Conservation (phyloP, 2,888 invertebrate genomes). For the Netelia melanura region DNA sequence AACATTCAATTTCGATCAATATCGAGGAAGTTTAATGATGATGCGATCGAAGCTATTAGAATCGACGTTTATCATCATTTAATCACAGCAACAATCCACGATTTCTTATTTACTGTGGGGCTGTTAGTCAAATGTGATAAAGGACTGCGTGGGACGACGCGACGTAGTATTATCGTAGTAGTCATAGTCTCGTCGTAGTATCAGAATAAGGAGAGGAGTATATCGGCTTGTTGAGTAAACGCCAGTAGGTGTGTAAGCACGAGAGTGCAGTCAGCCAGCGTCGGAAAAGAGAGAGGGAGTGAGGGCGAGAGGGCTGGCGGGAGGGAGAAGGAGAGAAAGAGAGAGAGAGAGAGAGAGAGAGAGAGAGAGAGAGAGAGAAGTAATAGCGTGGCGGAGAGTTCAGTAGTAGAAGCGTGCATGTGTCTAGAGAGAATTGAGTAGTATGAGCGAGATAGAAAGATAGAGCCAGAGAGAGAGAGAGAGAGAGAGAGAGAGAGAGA, state of each 20-base stretch:
- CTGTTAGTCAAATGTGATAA: conserved; percentile 24
- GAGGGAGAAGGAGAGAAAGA: conserved; percentile 60
- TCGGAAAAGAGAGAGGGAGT: conserved; percentile 24
- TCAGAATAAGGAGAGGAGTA: conserved; percentile 49
- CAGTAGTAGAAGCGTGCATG: conserved; percentile 69
- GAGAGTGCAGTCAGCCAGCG: conserved; percentile 45
- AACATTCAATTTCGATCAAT: no score
- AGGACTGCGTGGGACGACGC: conserved; percentile 10
- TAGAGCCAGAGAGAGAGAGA: no score
- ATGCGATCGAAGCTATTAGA: no score
- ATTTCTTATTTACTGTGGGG: no score
- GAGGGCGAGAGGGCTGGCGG: conserved; percentile 37
- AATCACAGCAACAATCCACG: no score
- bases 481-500: not conserved
- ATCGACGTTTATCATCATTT: no score
- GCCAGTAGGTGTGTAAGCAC: conserved; percentile 50
- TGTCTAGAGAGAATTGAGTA: conserved; percentile 60
- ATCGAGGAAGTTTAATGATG: no score
- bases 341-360: no score
- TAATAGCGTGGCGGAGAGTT: conserved; percentile 47
- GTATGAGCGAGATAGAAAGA: not conserved
- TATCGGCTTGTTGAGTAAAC: conserved; percentile 32
- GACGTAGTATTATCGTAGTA: conserved; percentile 39
- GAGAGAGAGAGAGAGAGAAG: conserved; percentile 15
- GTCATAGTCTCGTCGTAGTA: conserved; percentile 40